Evolutionary conservation across 2,888 invertebrate species (phyloP), one percentile per base, ranked within the genome.

Genomic region (Coelogynopora nodosa): DNA sequence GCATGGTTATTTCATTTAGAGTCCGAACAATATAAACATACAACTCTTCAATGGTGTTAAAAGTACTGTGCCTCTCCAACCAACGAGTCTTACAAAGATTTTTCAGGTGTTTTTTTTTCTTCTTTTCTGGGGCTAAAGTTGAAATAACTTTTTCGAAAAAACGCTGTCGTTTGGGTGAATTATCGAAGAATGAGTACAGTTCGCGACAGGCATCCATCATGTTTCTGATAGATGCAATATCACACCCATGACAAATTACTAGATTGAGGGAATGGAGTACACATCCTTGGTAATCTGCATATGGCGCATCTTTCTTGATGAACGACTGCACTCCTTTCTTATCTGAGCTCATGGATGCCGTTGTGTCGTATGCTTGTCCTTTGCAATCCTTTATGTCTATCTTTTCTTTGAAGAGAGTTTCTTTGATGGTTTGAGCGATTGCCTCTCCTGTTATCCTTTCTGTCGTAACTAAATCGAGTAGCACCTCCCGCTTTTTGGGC

Each of bases 401-500:
- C 49, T 49, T 49, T 5, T 49, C 5, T 49, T 18, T 5, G 5
- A 10, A 10, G 18, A 49, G 49, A 18, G 5, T 49, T 49, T 49
- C 49, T 18, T 49, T 49, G 49, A 49, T 49, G 49, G 49, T 18
- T 49, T 49, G 5, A 18, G 49, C 49, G 18, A 49, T 49, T 5
- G 18, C 49, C 18, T 49, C 18, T 49, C 49, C 49, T 10, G 49
- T 49, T 10, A 18, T 49, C 18, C 49, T 5, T 49, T 49, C 49
- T 27, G 30, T 27, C 83, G n/a, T n/a, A n/a, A n/a, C n/a, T n/a
- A n/a, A n/a, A 30, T 31, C 30, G 5, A 82, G n/a, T 23, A 82
- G 30, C 28, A 82, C 83, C 28, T 82, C 83, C 83, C 10, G 10
- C 23, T 82, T 82, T 82, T 82, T 23, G 28, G 83, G 83, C 23